A percentile compares a stretch with the other conserved stretches of the same genome.
Conservation (phyloP, 2,113 vertebrate species). For the Gavialis gangeticus region DNA sequence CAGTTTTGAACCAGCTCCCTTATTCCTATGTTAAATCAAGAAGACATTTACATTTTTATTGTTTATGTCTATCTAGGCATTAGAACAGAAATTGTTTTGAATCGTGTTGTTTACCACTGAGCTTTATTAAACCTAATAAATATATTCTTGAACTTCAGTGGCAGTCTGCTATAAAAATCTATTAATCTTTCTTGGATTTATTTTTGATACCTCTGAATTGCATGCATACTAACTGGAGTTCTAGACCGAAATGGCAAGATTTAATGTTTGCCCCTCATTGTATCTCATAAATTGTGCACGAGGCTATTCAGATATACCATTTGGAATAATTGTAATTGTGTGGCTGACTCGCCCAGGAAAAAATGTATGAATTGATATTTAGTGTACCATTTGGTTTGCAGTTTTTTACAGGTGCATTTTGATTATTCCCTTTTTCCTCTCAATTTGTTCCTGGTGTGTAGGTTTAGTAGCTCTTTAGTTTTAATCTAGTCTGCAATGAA, state of each 20-base stretch:
- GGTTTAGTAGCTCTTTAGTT: neutral
- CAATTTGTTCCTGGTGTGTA: neutral
- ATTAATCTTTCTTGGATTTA: slow-evolving; percentile 18
- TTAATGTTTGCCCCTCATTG: slow-evolving; percentile 26
- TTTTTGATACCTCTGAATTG: slow-evolving; percentile 13
- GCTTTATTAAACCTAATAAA: neutral
- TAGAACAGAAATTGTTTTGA: slow-evolving; percentile 29
- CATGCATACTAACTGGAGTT: neutral
- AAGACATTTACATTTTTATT: slow-evolving; percentile 11
- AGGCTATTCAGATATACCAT: neutral
- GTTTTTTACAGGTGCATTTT: neutral
- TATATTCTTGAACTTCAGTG: neutral
- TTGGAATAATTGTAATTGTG: neutral
- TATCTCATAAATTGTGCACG: neutral
- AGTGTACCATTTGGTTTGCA: neutral
- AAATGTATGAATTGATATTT: neutral
- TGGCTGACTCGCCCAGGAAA: neutral
- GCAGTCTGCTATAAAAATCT: neutral
- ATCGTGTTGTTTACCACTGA: slow-evolving; percentile 22
- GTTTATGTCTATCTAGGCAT: slow-evolving; percentile 26
- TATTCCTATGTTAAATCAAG: slow-evolving; percentile 36
- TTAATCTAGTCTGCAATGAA: neutral
- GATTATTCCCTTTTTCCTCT: neutral
- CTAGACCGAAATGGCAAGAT: neutral
- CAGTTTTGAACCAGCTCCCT: slow-evolving; percentile 38